Conservation (phyloP, 2,888 invertebrate genomes). For the Agonopterix subpropinquella region DNA sequence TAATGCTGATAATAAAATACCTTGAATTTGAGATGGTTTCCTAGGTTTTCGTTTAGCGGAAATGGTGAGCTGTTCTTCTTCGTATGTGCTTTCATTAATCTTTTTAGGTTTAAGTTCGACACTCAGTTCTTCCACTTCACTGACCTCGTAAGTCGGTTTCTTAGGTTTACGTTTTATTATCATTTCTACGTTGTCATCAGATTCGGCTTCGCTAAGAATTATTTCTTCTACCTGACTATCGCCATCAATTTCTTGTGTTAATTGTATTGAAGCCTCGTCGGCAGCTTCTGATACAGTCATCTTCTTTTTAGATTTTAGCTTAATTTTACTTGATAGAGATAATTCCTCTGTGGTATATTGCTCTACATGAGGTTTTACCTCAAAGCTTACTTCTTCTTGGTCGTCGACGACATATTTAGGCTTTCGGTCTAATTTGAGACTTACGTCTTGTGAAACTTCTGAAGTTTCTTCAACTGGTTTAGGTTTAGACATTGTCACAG, state of each 20-base stretch:
- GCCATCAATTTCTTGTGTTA: constrained; percentile 79
- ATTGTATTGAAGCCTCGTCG: constrained; percentile 80
- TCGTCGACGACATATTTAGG: constrained; percentile 79
- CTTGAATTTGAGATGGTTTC: constrained; percentile 79
- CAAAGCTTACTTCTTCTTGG: constrained; percentile 77
- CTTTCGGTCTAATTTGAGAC: constrained; percentile 82
- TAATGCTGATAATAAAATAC: constrained; percentile 41
- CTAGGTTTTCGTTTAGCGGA: constrained; percentile 80
- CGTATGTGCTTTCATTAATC: constrained; percentile 61
- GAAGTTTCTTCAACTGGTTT: constrained; percentile 47
- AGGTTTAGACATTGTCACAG: constrained; percentile 47
- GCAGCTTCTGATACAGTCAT: constrained; percentile 79
- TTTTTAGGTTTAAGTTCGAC: constrained; percentile 70
- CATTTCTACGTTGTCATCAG: constrained; percentile 76
- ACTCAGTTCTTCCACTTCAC: constrained; percentile 78
- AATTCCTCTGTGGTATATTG: constrained; percentile 82
- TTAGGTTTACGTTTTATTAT: constrained; percentile 64
- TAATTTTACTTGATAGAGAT: constrained; percentile 82
- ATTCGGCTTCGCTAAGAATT: constrained; percentile 77
- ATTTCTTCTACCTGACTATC: constrained; percentile 79
- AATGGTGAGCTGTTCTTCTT: constrained; percentile 81
- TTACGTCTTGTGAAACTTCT: constrained; percentile 75
- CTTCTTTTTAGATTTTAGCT: constrained; percentile 78
- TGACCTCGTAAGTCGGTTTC: constrained; percentile 75
- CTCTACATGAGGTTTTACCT: constrained; percentile 51